Evolutionary conservation across 37 sponge, comb jelly and placozoan species (phyloP), one percentile per base, ranked within the genome.

Genomic region (Beroe forskalii): DNA sequence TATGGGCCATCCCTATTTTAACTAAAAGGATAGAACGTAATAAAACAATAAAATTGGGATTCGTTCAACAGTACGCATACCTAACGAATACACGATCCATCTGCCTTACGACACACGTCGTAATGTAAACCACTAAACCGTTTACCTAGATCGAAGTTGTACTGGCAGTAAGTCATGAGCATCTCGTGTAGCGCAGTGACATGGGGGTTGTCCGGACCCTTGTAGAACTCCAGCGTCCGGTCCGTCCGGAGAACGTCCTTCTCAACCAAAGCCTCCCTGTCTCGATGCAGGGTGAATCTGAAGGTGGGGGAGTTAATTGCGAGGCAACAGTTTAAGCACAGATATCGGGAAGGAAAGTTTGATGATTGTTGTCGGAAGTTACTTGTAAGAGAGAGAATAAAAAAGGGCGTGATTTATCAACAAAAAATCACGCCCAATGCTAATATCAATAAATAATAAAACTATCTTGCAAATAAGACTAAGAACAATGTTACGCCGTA

Each of bases 91-190:
- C 22, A 32, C 61, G 9, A 89, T 43, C 41, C 91, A 9, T 9
- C 2, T 23, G 28, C 14, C 17, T n/a, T n/a, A n/a, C n/a, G n/a
- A n/a, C n/a, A n/a, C n/a, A n/a, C n/a, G n/a, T n/a, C n/a, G n/a
- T n/a, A n/a, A n/a, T n/a, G n/a, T n/a, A n/a, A n/a, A n/a, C n/a
- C n/a, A n/a, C n/a, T n/a, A n/a, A n/a, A n/a, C n/a, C n/a, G n/a
- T n/a, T n/a, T 92, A 97, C 99, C 99, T n/a, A 98, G 90, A 67
- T 98, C 95, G 89, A 98, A 92, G 92, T 98, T 96, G 93, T 96
- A 96, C 92, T 95, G 93, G 76, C 94, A 67, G 69, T 98, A 95
- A 0, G 99, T 98, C 62, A 67, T 92, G 32, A 98, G 93, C 33
- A 98, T 95, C 32, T 98, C 92, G 44, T 95, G 92, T 89, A 98